Evolutionary conservation across 2,888 invertebrate genomes (phyloP).

Genomic region (Ichneumoninae sp.): DNA sequence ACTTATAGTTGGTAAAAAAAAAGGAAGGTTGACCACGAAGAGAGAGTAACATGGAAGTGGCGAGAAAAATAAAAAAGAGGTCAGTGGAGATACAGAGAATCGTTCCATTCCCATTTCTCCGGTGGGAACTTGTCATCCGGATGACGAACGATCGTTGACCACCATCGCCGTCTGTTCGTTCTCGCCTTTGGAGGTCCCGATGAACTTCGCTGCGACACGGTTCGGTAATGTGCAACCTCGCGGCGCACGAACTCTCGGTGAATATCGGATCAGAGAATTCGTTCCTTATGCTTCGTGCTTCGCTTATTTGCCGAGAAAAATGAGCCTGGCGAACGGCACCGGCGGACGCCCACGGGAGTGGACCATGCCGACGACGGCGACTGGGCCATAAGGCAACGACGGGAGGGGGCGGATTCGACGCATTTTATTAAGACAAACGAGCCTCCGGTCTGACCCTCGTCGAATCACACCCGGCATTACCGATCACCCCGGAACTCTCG

Average conservation of each 20-base stretch:
- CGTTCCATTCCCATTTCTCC: neutral
- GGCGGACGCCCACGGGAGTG: conserved; percentile 22
- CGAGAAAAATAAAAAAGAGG: conserved; percentile 1
- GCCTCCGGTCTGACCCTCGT: conserved; percentile 27
- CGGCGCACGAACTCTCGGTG: conserved; percentile 8
- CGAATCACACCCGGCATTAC: neutral
- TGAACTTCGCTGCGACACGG: conserved; percentile 15
- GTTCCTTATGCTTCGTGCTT: conserved; percentile 4
- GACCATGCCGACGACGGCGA: conserved; percentile 51
- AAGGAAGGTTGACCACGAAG: neutral
- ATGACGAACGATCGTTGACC: conserved; percentile 33
- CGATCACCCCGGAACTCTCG: neutral
- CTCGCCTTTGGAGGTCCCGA: conserved; percentile 11
- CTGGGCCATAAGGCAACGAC: conserved; percentile 57
- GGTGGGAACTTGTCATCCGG: conserved; percentile 20
- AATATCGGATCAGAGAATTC: conserved; percentile 5
- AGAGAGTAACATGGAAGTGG: neutral
- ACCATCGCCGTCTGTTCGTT: neutral
- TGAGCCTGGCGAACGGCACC: conserved; percentile 23
- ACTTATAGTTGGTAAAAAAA: neutral
- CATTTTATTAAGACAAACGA: conserved; percentile 67
- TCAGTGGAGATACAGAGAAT: conserved; percentile 1
- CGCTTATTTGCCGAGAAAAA: conserved; percentile 58
- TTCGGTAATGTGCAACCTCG: neutral
- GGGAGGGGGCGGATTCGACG: conserved; percentile 39